These are phyloP conservation scores for Nautilus pompilius DNA, from an alignment of 1,140 invertebrate species.

Conservation along the genomic window DNA sequence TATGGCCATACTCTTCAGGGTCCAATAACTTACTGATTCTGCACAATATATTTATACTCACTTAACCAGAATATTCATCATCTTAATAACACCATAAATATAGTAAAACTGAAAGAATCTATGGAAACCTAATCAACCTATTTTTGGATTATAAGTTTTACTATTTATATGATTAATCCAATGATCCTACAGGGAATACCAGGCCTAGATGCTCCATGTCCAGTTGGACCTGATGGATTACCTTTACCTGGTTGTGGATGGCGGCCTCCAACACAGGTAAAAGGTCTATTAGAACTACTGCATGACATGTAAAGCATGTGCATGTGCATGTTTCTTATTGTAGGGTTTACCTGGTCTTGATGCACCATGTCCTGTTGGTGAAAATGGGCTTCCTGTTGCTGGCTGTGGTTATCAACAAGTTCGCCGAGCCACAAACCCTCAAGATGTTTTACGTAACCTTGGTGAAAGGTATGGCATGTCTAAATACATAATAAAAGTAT, in stretches of 20 bases:
- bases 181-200: conserved; percentile 71
- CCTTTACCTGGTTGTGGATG: conserved; percentile 90
- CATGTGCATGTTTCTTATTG: conserved; percentile 10
- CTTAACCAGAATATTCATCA: too few species aligned
- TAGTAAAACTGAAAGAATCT: too few species aligned
- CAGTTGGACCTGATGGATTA: conserved; percentile 86
- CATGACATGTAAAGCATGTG: conserved; percentile 3
- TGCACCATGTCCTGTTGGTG: conserved; percentile 90
- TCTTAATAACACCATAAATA: too few species aligned
- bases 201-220: conserved; percentile 94
- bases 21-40: too few species aligned
- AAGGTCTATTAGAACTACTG: not conserved
- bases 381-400: conserved; percentile 87
- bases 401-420: too few species aligned
- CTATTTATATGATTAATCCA: not conserved
- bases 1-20: too few species aligned
- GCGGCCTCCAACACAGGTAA: conserved; percentile 17
- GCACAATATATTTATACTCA: too few species aligned
- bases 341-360: conserved; percentile 88
- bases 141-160: not conserved
- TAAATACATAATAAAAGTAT: too few species aligned
- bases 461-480: too few species aligned
- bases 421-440: too few species aligned
- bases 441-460: too few species aligned
- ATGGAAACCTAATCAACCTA: not conserved